Conservation (phyloP, 2,888 invertebrate species). For the Lasioglossum lativentre region DNA sequence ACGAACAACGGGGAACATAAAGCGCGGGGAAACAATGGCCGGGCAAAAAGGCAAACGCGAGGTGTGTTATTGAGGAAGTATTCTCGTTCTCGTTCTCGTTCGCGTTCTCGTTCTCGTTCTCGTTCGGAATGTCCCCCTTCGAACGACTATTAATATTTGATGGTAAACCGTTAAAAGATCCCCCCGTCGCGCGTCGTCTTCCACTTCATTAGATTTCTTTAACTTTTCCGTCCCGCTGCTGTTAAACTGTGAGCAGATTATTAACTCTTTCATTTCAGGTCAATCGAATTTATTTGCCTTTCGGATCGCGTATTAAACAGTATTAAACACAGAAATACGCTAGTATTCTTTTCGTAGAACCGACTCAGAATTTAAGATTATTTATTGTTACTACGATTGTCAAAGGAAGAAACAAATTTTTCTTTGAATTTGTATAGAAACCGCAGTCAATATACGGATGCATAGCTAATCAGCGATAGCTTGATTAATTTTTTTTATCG, state of each 20-base stretch:
- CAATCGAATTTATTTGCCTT: too few relatives aligned
- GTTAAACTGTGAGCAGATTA: not conserved
- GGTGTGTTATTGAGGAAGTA: not conserved
- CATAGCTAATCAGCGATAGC: not conserved
- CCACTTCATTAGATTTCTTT: not conserved
- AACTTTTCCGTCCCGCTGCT: not conserved
- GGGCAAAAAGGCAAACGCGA: not conserved
- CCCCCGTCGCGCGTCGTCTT: not conserved
- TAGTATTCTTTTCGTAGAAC: too few relatives aligned
- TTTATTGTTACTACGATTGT: too few relatives aligned
- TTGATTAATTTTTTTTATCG: not conserved
- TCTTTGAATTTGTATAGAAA: not conserved
- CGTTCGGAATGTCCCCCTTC: not conserved
- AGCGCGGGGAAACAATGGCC: not conserved
- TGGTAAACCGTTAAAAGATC: not conserved
- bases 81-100: too few relatives aligned
- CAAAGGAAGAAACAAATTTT: too few relatives aligned
- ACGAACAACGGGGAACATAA: not conserved
- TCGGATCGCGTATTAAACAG: too few relatives aligned
- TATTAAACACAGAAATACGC: too few relatives aligned
- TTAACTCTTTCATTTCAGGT: not conserved
- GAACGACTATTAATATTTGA: conserved; percentile 1
- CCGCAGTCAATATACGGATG: not conserved
- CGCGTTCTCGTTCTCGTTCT: too few relatives aligned
- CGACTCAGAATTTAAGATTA: too few relatives aligned